Conservation (phyloP, 2,797 vertebrate genomes). For the Poecilia picta region DNA sequence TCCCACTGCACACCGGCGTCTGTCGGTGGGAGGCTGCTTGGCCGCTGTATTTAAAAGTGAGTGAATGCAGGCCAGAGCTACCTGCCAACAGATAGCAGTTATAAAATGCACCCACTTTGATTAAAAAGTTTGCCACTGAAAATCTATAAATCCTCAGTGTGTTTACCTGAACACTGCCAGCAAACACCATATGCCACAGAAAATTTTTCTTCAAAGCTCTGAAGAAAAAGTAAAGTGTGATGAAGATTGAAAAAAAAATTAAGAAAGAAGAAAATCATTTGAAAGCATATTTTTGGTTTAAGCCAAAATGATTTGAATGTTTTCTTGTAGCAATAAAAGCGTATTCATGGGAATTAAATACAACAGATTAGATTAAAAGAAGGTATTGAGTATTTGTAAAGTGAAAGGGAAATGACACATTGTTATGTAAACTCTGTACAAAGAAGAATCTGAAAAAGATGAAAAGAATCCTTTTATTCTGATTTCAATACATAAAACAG, state of each 20-base stretch:
- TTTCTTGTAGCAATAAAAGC: not conserved
- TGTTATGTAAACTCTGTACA: not conserved
- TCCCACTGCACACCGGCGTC: slow-evolving; percentile 39
- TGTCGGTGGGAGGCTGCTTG: slow-evolving; percentile 52
- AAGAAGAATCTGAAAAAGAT: not conserved
- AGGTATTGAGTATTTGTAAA: not conserved
- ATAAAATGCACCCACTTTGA: slow-evolving; percentile 40
- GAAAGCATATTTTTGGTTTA: not conserved
- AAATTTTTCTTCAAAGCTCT: slow-evolving; percentile 20
- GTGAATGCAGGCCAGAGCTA: slow-evolving; percentile 37
- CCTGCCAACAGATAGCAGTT: slow-evolving; percentile 37
- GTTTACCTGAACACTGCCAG: slow-evolving; percentile 49
- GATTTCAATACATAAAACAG: not conserved
- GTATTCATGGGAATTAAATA: not conserved
- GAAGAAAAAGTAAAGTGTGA: slow-evolving; percentile 22
- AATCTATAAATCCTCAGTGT: slow-evolving; percentile 37
- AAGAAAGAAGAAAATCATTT: not conserved
- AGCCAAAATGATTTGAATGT: not conserved
- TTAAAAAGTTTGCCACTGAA: slow-evolving; percentile 43
- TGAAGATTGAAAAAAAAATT: slow-evolving; percentile 16
- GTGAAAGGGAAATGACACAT: not conserved
- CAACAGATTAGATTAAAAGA: not conserved
- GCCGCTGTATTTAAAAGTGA: slow-evolving; percentile 45
- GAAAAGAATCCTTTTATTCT: not conserved
- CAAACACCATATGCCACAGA: slow-evolving; percentile 63